Evolutionary conservation across 1,140 invertebrate species (phyloP).

Genomic region (Eriocheir sinensis): DNA sequence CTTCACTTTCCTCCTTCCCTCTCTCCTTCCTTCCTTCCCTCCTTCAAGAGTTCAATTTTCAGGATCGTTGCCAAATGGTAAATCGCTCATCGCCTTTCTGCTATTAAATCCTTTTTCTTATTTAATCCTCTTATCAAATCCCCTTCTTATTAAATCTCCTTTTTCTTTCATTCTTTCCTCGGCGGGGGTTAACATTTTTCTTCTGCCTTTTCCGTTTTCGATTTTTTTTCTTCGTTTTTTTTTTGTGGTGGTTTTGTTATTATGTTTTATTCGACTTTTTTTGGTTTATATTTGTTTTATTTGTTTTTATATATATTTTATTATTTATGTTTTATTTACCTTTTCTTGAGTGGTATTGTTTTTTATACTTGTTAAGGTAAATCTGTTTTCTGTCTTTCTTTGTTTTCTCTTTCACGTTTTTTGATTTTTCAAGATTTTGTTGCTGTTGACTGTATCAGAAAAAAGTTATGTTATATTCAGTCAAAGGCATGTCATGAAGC

Average conservation of each 20-base stretch:
- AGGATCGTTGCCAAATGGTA: neutral
- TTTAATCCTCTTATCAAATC: neutral
- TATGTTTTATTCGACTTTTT: neutral
- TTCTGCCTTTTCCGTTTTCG: neutral
- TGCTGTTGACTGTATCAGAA: too few relatives aligned
- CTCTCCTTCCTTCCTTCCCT: neutral
- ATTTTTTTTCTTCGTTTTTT: slow-evolving; percentile 12
- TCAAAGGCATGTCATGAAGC: too few relatives aligned
- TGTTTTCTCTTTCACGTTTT: neutral
- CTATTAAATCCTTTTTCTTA: too few relatives aligned
- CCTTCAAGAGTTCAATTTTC: neutral
- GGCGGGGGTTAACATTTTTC: too few relatives aligned
- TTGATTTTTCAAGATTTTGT: neutral
- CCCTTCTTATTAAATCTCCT: neutral
- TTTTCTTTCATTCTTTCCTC: neutral
- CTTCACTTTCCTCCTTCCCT: too few relatives aligned
- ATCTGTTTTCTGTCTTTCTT: neutral
- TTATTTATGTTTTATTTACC: too few relatives aligned
- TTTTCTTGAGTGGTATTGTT: too few relatives aligned
- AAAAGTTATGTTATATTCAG: too few relatives aligned
- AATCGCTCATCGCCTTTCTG: neutral
- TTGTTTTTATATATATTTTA: neutral
- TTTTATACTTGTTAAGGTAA: neutral
- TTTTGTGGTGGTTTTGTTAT: too few relatives aligned
- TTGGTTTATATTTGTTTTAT: neutral